Base-by-base conservation (phyloP, 1,140 invertebrate genomes). In the Drosophila serrata region DNA sequence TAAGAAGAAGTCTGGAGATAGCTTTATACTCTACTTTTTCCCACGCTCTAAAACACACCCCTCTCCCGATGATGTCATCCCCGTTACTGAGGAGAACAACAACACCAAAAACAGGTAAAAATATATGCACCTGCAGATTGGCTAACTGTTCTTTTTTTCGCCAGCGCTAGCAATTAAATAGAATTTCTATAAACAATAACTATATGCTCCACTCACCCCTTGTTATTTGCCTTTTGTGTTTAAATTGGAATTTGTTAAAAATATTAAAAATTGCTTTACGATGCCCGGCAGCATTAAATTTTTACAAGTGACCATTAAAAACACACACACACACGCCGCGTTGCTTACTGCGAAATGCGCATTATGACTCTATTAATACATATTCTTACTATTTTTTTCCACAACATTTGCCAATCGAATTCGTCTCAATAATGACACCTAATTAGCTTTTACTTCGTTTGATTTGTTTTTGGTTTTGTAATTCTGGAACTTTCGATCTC, bases 171-270 rank as follows among this genome's bases (percentile, higher is more conserved):
- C 9, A 57, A 33, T 35, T 4, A 9, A 42, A 49, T 27, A 59
- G 45, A 59, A 68, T n/a, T 67, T 65, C 12, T 35, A 37, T 35
- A 35, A 62, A 35, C 57, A 33, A 62, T 65, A 62, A 62, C 29
- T 65, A 19, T 45, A 45, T 8, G 48, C 8, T 17, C 1, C 48
- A 43, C 15, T 39, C 55, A 37, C 11, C 31, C 58, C 48, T 6
- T n/a, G 12, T 17, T 15, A 11, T 4, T 27, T 33, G 4, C n/a
- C 4, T 24, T 31, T 61, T 42, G 27, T 42, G 19, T 31, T 24
- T 42, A 15, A 64, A 42, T 11, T 15, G 56, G 55, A 60, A 33
- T 42, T 42, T 42, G 61, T 61, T 42, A 27, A 33, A 63, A 61
- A 60, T 33, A 60, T 37, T 42, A 59, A 11, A 64, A 63, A 64